A percentile compares a stretch with the other conserved stretches of the same genome.
phyloP scores from a whole-genome alignment of 2,888 invertebrate species.

The Omphaloscelis lunosa region DNA sequence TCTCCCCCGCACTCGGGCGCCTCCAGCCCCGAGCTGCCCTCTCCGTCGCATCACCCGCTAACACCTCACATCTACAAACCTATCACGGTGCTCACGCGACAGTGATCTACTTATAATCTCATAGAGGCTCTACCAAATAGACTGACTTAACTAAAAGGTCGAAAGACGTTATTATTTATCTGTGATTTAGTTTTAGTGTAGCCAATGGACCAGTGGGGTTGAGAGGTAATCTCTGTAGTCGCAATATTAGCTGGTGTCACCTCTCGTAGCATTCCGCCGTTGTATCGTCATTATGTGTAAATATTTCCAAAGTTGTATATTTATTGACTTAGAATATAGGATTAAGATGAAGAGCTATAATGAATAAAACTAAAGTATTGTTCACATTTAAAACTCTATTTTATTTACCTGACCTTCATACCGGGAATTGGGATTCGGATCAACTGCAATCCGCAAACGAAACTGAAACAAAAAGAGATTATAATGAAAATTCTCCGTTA shows the following conservation, averaged over 20 bases:
- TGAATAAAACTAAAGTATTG: conserved; percentile 82
- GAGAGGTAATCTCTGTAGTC: conserved; percentile 75
- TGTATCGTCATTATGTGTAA: conserved; percentile 80
- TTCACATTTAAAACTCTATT: conserved; percentile 74
- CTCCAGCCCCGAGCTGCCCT: conserved; percentile 85
- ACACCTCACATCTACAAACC: conserved; percentile 90
- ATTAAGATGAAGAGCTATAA: conserved; percentile 82
- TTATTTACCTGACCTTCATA: conserved; percentile 72
- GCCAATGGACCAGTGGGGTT: conserved; percentile 77
- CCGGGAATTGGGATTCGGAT: conserved; percentile 22
- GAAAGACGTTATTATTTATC: conserved; percentile 79
- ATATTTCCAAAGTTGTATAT: conserved; percentile 88
- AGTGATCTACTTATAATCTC: conserved; percentile 77
- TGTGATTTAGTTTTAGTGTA: conserved; percentile 88
- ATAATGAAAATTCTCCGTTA: conserved; percentile 23
- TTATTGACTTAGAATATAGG: conserved; percentile 83
- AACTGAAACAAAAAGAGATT: conserved; percentile 18
- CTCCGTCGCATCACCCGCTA: conserved; percentile 84
- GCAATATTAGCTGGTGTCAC: conserved; percentile 76
- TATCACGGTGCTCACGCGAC: conserved; percentile 90
- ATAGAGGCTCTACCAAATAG: conserved; percentile 70
- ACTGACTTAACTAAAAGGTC: conserved; percentile 56
- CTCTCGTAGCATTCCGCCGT: conserved; percentile 80
- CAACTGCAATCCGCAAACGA: conserved; percentile 12
- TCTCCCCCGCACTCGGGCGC: conserved; percentile 84